Evolutionary conservation across 2,888 invertebrate species (phyloP).

Genomic region (Phaedon cochleariae): DNA sequence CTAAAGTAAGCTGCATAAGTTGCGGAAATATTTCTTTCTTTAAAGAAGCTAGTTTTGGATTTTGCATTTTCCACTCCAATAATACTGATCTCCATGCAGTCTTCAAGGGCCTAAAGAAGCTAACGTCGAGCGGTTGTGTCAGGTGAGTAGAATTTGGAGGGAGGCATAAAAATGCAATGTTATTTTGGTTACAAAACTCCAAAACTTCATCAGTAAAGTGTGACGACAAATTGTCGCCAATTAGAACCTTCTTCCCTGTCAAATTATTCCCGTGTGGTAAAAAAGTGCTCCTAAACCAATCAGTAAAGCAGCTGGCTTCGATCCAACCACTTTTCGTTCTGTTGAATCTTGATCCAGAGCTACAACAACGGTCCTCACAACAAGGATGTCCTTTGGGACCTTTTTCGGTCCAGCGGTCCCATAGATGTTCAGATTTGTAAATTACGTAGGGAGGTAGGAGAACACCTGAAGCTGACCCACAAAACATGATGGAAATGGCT

Average conservation of each 20-base stretch:
- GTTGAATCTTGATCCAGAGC: conserved; percentile 37
- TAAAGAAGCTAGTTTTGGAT: too few relatives aligned
- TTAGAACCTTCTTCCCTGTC: conserved; percentile 31
- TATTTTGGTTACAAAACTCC: conserved; percentile 18
- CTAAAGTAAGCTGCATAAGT: too few relatives aligned
- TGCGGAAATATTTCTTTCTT: too few relatives aligned
- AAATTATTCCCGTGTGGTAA: conserved; percentile 32
- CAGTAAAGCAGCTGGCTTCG: conserved; percentile 31
- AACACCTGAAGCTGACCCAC: conserved; percentile 51
- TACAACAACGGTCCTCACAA: conserved; percentile 44
- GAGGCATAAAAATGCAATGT: conserved; percentile 26
- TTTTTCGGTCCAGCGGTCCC: conserved; percentile 41
- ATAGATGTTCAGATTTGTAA: conserved; percentile 52
- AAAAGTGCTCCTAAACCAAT: conserved; percentile 34
- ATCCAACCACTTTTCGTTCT: conserved; percentile 38
- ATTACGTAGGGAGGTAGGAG: conserved; percentile 55
- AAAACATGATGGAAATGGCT: conserved; percentile 54
- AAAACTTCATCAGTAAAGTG: conserved; percentile 22
- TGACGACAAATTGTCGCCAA: conserved; percentile 44
- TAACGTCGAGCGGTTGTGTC: background rate
- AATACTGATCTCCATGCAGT: too few relatives aligned
- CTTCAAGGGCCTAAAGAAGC: too few relatives aligned
- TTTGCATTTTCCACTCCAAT: too few relatives aligned
- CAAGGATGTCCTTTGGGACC: conserved; percentile 51
- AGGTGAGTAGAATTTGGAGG: conserved; percentile 20